phyloP scores from a whole-genome alignment of 2,888 invertebrate species.

The Alentia gelatinosa region DNA sequence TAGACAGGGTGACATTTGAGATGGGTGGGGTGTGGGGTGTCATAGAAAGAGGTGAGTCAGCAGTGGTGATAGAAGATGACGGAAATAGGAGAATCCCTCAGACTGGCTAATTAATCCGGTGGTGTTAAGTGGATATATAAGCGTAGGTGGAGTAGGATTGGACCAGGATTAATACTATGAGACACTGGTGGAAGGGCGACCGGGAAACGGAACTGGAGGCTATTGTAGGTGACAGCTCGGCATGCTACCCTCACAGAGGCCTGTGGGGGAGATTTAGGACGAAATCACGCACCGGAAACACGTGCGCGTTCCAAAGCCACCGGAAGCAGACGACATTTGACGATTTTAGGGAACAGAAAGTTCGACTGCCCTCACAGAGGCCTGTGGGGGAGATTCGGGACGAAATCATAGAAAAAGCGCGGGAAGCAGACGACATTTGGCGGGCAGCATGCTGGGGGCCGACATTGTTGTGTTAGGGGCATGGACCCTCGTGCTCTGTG shows the following conservation, averaged over 20 bases:
- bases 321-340: neutral
- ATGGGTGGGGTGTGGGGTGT: too few species aligned
- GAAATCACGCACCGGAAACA: neutral
- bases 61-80: neutral
- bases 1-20: neutral
- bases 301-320: too few species aligned
- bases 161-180: neutral
- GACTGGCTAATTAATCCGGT: slow-evolving; percentile 1
- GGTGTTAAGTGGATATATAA: neutral
- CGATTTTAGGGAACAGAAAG: neutral
- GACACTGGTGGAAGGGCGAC: neutral
- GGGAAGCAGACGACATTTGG: neutral
- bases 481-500: too few species aligned
- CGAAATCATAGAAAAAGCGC: neutral
- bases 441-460: too few species aligned
- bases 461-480: too few species aligned
- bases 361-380: neutral
- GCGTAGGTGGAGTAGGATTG: neutral
- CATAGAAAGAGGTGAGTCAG: neutral
- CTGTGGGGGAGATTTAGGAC: neutral
- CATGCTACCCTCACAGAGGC: neutral
- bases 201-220: neutral
- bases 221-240: neutral
- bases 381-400: neutral
- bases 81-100: neutral